Evolutionary conservation across 1,140 invertebrate species (phyloP).

Genomic region (Pteromalus puparum): DNA sequence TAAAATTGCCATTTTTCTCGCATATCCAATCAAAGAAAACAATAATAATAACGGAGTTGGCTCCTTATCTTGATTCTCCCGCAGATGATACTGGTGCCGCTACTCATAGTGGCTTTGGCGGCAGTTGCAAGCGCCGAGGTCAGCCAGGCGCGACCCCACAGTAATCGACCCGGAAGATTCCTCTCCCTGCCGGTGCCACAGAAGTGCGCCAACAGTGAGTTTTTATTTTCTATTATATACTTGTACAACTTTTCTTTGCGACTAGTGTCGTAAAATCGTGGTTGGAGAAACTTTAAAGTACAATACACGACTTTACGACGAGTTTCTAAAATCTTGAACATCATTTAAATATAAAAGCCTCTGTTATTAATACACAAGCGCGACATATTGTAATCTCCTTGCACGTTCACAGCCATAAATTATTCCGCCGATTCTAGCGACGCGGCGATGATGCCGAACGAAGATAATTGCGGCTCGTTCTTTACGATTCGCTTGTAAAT

Average conservation of each 20-base stretch:
- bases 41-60: neutral
- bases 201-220: constrained; percentile 90
- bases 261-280: no score
- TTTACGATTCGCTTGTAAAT: constrained; percentile 36
- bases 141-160: constrained; percentile 71
- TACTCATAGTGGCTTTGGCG: constrained; percentile 66
- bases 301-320: no score
- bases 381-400: no score
- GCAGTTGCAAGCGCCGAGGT: constrained; percentile 67
- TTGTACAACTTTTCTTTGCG: no score
- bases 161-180: constrained; percentile 82
- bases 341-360: no score
- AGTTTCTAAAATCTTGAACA: no score
- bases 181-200: constrained; percentile 85
- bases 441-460: neutral
- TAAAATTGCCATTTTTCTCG: neutral
- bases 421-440: neutral
- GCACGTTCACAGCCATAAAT: no score
- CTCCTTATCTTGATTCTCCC: constrained; percentile 6
- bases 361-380: no score
- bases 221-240: neutral
- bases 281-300: no score
- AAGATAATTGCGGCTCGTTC: constrained; percentile 4
- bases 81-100: constrained; percentile 69
- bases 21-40: neutral